Evolutionary conservation across 2,888 invertebrate species (phyloP), one percentile per base, ranked within the genome.

Genomic region (Drosophila anomalata): DNA sequence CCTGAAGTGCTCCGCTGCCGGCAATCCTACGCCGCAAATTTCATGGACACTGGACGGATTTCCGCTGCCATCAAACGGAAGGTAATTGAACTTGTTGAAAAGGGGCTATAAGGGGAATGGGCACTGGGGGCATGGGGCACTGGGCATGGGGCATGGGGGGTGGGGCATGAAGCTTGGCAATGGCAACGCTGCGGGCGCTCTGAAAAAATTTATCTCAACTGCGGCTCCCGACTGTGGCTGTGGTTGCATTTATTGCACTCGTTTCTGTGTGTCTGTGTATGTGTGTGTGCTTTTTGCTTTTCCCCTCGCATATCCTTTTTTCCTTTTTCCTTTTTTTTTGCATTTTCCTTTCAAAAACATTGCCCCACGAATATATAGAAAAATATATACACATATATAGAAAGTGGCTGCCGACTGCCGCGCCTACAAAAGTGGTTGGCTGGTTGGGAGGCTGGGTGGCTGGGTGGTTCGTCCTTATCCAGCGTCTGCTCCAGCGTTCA

Each of bases 1-100:
- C 69, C 92, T 96, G 76, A 95, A 95, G 91, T 96, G 96, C 90
- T 95, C 95, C 75, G 95, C 95, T 78, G 94, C 95, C 79, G 95
- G 95, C 79, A 95, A 96, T 92, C 97, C 96, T 67, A 95, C 95
- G 72, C 96, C 96, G 53, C 94, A 95, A 91, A 94, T 96, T 90
- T 93, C 94, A 75, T 96, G 96, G 96, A 93, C 94, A 75, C 92
- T 96, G 86, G 96, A 96, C 90, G 95, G 95, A 78, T 95, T 95
- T 92, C 93, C 95, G 79, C 92, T 96, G 82, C 95, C 95, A 83
- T 94, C 92, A 84, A 92, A 92, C 89, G 92, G 92, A 91, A 92
- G 92, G 92, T 92, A 92, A 91, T 90, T 91, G 90, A 91, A 91
- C 92, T 90, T 89, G 86, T 88, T 88, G 82, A 89, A 84, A 85